A percentile compares a stretch with the other conserved stretches of the same genome.
phyloP scores from a whole-genome alignment of 1,140 invertebrate species.

The Steinernema feltiae region DNA sequence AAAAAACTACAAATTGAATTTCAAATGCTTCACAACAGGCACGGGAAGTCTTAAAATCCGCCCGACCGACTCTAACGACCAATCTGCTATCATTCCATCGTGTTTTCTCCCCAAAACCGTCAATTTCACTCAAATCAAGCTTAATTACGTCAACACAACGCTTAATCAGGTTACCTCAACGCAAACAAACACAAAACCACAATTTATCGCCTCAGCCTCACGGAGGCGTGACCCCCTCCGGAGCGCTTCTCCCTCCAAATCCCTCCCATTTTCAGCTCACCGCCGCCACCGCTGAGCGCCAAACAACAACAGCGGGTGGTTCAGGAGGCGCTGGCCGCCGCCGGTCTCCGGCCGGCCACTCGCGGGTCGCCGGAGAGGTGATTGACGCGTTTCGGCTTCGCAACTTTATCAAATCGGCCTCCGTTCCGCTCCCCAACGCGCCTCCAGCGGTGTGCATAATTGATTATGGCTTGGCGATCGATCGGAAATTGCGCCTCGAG shows the following conservation, averaged over 20 bases:
- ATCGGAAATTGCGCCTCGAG: background rate
- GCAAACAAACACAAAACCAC: no score
- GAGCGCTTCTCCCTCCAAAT: background rate
- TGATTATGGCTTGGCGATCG: background rate
- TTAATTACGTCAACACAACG: no score
- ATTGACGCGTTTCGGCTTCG: slow-evolving; percentile 1
- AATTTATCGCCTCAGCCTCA: no score
- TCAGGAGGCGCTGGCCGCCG: background rate
- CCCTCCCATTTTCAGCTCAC: background rate
- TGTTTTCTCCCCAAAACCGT: no score
- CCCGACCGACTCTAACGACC: no score
- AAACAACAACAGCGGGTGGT: slow-evolving; percentile 1
- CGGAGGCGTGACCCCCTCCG: background rate
- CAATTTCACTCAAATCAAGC: no score
- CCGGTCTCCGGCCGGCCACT: background rate
- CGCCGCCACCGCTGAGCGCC: background rate
- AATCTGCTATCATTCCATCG: no score
- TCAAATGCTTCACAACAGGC: no score
- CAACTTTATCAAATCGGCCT: background rate
- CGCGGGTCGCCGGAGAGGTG: background rate
- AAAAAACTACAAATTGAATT: no score
- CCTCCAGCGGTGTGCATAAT: background rate
- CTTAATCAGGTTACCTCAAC: no score
- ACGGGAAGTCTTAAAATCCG: no score
- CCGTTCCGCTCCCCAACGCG: no score